These are phyloP conservation scores for Brachymystax lenok DNA, from an alignment of 2,797 vertebrate genomes.

Conservation along the genomic window DNA sequence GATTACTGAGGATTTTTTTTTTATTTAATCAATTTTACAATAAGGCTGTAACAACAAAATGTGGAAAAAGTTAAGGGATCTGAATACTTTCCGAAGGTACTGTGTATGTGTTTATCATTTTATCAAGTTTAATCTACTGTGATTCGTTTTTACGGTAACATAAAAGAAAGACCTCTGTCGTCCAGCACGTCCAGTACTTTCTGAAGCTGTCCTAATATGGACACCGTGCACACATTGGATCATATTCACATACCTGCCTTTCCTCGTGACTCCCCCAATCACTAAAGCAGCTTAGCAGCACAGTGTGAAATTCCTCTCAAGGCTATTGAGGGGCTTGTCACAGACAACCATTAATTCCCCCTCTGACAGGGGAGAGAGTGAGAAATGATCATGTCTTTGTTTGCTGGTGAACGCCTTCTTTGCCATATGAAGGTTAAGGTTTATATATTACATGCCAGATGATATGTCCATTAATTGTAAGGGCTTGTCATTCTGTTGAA, in stretches of 20 bases:
- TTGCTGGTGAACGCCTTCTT: not conserved
- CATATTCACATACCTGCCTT: not conserved
- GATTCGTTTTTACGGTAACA: not conserved
- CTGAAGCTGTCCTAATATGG: not conserved
- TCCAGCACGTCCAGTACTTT: not conserved
- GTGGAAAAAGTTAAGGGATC: too few species aligned
- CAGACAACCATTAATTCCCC: not conserved
- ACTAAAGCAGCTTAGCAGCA: constrained; percentile 1
- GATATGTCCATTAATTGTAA: not conserved
- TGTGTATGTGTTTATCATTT: too few species aligned
- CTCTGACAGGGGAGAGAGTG: constrained; percentile 2
- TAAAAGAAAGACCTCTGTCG: not conserved
- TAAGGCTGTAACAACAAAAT: too few species aligned
- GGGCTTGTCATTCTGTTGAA: constrained; percentile 25
- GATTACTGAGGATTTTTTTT: too few species aligned
- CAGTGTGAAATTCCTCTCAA: constrained; percentile 1
- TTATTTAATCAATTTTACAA: too few species aligned
- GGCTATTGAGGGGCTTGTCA: not conserved
- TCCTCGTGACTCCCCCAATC: not conserved
- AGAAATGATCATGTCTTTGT: not conserved
- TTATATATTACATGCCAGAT: not conserved
- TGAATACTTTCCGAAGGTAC: too few species aligned
- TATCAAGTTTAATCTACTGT: too few species aligned
- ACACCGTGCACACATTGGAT: not conserved
- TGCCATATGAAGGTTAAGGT: not conserved